Conservation (phyloP, 1,140 invertebrate genomes). For the Grapholita molesta region DNA sequence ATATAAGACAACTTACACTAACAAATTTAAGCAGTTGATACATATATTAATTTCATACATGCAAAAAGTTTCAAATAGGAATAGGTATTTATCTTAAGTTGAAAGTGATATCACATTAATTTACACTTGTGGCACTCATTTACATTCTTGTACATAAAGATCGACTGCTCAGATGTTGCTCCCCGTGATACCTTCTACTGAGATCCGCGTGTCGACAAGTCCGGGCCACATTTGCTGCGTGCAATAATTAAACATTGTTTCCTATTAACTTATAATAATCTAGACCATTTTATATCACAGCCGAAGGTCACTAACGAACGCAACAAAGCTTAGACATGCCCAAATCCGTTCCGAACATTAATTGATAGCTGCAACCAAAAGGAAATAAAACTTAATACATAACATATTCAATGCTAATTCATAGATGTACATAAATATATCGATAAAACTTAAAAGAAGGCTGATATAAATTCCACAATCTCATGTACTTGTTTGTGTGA, state of each 20-base stretch:
- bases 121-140: conserved; percentile 17
- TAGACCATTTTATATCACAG: conserved; percentile 71
- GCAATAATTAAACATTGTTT: conserved; percentile 62
- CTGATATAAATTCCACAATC: not conserved
- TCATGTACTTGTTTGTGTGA: not conserved
- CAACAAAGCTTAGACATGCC: conserved; percentile 70
- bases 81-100: conserved; percentile 5
- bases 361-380: conserved; percentile 73
- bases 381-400: conserved; percentile 41
- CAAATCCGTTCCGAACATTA: conserved; percentile 74
- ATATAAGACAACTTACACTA: not conserved
- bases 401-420: conserved; percentile 27
- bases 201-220: conserved; percentile 73
- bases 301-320: conserved; percentile 55
- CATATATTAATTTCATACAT: not conserved
- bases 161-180: conserved; percentile 64
- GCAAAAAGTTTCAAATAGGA: not conserved
- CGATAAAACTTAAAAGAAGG: conserved; percentile 16
- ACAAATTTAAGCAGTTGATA: not conserved
- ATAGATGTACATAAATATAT: conserved; percentile 27
- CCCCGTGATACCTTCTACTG: conserved; percentile 72
- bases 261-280: conserved; percentile 51
- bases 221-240: conserved; percentile 76
- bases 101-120: conserved; percentile 16
- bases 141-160: conserved; percentile 2